Percentiles rank a stretch among this genome's conserved stretches.
These are phyloP conservation scores for Cotesia congregata DNA, from an alignment of 2,888 invertebrate species.

Conservation along the genomic window DNA sequence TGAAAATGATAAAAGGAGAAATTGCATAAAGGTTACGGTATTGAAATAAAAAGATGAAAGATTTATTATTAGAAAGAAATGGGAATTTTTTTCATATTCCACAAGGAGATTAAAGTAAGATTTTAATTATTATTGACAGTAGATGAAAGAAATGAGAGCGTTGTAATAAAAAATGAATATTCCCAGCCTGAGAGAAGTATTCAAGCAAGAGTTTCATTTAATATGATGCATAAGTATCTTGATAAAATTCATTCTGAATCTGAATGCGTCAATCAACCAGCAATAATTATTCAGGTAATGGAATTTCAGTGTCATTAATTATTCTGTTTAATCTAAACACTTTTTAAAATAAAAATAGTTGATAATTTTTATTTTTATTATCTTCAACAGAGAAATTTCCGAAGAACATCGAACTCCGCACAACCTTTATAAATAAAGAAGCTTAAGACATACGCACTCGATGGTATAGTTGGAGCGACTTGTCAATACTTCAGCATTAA, in stretches of 20 bases:
- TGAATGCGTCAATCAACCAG: conserved; percentile 55
- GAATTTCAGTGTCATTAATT: neutral
- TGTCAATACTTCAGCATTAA: conserved; percentile 52
- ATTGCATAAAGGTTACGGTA: conserved; percentile 19
- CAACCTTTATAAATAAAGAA: neutral
- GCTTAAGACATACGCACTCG: conserved; percentile 44
- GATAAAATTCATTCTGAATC: conserved; percentile 50
- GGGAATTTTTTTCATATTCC: conserved; percentile 19
- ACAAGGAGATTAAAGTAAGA: conserved; percentile 30
- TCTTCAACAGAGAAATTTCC: conserved; percentile 14
- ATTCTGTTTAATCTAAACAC: neutral
- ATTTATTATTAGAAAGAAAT: conserved; percentile 4
- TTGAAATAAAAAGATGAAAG: conserved; percentile 38
- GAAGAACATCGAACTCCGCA: conserved; percentile 22
- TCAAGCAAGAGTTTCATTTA: conserved; percentile 58
- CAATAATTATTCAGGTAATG: conserved; percentile 59
- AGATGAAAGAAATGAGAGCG: conserved; percentile 32
- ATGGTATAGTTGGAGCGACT: conserved; percentile 52
- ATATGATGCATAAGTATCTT: conserved; percentile 53
- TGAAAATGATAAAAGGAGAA: conserved; percentile 26
- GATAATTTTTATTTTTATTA: conserved; percentile 1
- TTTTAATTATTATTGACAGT: conserved; percentile 31
- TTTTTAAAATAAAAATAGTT: neutral
- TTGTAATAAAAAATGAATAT: conserved; percentile 34
- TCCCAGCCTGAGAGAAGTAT: conserved; percentile 50